Evolutionary conservation across 2,113 vertebrate species (phyloP), one percentile per base, ranked within the genome.

Genomic region (Grammatotria lemairii): DNA sequence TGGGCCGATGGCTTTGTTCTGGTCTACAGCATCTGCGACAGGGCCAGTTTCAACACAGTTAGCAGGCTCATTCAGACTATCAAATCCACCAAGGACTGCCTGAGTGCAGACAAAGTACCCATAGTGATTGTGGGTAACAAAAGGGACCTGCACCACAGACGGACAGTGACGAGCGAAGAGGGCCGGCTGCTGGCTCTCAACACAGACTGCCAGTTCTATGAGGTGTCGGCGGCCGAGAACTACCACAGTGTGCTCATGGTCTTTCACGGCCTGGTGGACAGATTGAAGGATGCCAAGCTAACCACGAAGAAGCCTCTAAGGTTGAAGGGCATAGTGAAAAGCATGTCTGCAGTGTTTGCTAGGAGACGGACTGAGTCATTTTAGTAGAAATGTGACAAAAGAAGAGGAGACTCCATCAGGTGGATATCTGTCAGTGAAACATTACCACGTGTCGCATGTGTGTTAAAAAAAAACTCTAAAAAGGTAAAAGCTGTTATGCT

Each of bases 11-110:
- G 97, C 73, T 98, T 97, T 82, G 89, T 98, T 47, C 93, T 98
- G 17, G 97, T 98, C 78, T 98, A 98, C 94, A 98, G 97, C 93
- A 98, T 98, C 95, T 98, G 97, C 0, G 97, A 98, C 93, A 93
- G 97, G 16, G 96, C 96, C 87, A 98, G 97, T 89, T 98, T 98
- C 92, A 97, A 96, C 89, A 84, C 94, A 11, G 91, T 97, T 70
- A 93, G 94, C 58, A 95, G 95, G 80, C 96, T 97, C 78, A 80
- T 98, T 55, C 97, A 97, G 84, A 85, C 90, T 80, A 97, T 98
- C 94, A 97, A 97, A 91, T 95, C 96, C 1, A 65, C 94, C 12
- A 98, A 97, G 89, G 96, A 96, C 68, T 95, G 91, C 60, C 93
- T 95, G 60, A 93, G 92, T 42, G 86, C 93, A 38, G 96, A 97